A percentile compares a stretch with the other conserved stretches of the same genome.
Evolutionary conservation across 2,797 vertebrate genomes (phyloP).

Genomic region (Sitta carolinensis): DNA sequence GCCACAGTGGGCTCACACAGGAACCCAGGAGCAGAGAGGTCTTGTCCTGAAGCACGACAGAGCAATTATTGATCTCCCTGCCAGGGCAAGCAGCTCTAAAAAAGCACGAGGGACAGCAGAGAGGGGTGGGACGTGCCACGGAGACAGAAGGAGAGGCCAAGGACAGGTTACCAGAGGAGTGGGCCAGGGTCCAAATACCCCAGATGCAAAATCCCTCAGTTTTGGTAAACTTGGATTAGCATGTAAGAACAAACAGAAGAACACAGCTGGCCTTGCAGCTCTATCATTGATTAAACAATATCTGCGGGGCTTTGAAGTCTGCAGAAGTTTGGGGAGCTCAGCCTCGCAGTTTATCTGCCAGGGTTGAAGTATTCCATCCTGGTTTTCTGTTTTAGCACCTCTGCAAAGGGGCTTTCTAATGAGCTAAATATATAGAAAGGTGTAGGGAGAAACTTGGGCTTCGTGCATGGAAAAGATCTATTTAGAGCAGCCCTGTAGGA

Average conservation of each 20-base stretch:
- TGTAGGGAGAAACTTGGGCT: constrained; percentile 34
- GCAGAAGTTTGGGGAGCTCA: constrained; percentile 55
- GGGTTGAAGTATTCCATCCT: constrained; percentile 51
- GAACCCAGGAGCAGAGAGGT: background rate
- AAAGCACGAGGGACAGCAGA: background rate
- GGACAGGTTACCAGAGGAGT: constrained; percentile 55
- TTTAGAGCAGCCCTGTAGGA: background rate
- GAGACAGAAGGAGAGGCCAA: constrained; percentile 54
- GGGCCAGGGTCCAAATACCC: constrained; percentile 28
- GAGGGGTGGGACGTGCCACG: background rate
- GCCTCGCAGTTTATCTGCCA: constrained; percentile 35
- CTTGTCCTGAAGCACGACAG: constrained; percentile 36
- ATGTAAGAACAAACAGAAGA: constrained; percentile 68
- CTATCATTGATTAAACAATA: constrained; percentile 61
- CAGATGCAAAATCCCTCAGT: constrained; percentile 63
- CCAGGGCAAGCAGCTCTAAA: background rate
- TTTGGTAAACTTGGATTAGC: constrained; percentile 71
- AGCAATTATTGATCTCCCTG: constrained; percentile 37
- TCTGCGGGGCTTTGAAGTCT: constrained; percentile 62
- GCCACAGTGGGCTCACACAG: background rate
- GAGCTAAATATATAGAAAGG: constrained; percentile 49
- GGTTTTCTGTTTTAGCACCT: constrained; percentile 58
- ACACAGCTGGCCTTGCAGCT: constrained; percentile 54
- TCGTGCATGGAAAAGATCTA: background rate
- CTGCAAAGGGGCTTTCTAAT: constrained; percentile 5